Evolutionary conservation across 2,888 invertebrate genomes (phyloP).

Genomic region (Drosophila kambysellisi): DNA sequence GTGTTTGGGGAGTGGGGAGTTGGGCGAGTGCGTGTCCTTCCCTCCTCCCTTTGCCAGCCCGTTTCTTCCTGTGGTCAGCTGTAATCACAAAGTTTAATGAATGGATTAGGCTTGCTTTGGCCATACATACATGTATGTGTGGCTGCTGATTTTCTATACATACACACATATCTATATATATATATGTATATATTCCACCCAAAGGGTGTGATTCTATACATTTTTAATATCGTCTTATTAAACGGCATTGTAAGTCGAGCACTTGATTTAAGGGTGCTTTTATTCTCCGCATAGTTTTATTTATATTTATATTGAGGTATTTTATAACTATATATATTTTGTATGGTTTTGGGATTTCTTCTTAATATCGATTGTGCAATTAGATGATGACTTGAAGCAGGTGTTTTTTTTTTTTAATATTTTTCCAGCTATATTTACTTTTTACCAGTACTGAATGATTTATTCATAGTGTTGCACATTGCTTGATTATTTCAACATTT

Average conservation of each 20-base stretch:
- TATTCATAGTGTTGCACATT: background rate
- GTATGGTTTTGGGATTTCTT: background rate
- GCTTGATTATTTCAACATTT: slow-evolving; percentile 2
- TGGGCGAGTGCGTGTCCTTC: slow-evolving; percentile 24
- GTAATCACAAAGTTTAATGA: slow-evolving; percentile 81
- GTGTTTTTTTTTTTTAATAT: too few species aligned
- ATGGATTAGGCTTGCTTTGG: slow-evolving; percentile 60
- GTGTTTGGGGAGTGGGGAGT: slow-evolving; percentile 1
- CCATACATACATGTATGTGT: background rate
- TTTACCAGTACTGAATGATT: background rate
- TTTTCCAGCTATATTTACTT: background rate
- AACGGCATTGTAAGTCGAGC: background rate
- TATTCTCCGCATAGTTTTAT: background rate
- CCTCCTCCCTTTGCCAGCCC: slow-evolving; percentile 7
- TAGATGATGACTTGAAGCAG: too few species aligned
- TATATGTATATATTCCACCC: background rate
- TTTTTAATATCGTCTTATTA: slow-evolving; percentile 9
- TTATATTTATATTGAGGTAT: background rate
- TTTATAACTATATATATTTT: background rate
- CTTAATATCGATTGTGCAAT: background rate
- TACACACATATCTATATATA: background rate
- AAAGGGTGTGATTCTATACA: slow-evolving; percentile 22
- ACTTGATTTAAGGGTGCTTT: background rate
- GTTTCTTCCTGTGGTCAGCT: slow-evolving; percentile 64
- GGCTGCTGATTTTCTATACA: background rate